These are phyloP conservation scores for Megathymus violae DNA, from an alignment of 1,140 invertebrate species.

Conservation along the genomic window DNA sequence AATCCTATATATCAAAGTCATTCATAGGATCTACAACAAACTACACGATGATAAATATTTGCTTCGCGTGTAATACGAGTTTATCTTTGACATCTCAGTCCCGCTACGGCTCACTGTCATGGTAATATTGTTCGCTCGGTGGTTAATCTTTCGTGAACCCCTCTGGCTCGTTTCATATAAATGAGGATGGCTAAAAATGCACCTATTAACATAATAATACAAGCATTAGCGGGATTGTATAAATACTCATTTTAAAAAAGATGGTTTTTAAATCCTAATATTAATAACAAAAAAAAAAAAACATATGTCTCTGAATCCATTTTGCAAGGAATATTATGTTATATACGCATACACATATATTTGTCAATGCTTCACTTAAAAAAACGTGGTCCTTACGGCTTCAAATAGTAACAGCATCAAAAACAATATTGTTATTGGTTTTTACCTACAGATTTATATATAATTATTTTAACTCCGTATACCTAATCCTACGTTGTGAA, in stretches of 20 bases:
- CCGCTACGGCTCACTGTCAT: conserved; percentile 48
- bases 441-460: too few relatives aligned
- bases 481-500: too few relatives aligned
- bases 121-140: conserved; percentile 60
- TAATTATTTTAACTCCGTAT: too few relatives aligned
- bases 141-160: conserved; percentile 76
- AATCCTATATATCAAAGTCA: neutral
- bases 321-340: too few relatives aligned
- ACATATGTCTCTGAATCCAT: too few relatives aligned
- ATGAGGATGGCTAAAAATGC: conserved; percentile 68
- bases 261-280: neutral
- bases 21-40: neutral
- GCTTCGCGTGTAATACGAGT: conserved; percentile 27
- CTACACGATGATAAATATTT: conserved; percentile 32
- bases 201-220: conserved; percentile 65
- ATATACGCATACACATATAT: too few relatives aligned
- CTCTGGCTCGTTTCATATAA: conserved; percentile 66
- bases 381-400: too few relatives aligned
- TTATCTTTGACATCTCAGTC: conserved; percentile 22
- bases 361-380: too few relatives aligned
- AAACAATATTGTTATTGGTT: too few relatives aligned
- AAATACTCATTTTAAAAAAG: conserved; percentile 6
- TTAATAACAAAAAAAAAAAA: too few relatives aligned
- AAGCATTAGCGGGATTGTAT: conserved; percentile 49
- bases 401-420: too few relatives aligned